Evolutionary conservation across 2,888 invertebrate species (phyloP).

Genomic region (Eledona agricola): DNA sequence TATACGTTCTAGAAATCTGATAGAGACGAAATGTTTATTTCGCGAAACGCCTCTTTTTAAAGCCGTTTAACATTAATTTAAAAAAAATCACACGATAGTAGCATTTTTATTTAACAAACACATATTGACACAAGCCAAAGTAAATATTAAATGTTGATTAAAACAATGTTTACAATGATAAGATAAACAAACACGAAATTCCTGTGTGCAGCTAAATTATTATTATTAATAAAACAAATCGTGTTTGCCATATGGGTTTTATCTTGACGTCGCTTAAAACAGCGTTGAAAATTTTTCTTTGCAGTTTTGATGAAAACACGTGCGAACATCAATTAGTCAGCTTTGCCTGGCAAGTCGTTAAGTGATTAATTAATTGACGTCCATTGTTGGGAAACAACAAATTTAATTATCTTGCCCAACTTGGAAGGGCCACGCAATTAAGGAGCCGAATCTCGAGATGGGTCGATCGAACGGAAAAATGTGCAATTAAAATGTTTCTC

Average conservation of each 20-base stretch:
- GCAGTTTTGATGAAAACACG: conserved; percentile 19
- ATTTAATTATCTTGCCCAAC: conserved; percentile 16
- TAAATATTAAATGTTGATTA: conserved; percentile 21
- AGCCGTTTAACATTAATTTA: conserved; percentile 3
- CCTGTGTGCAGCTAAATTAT: conserved; percentile 10
- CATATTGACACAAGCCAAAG: conserved; percentile 9
- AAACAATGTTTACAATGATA: conserved; percentile 20
- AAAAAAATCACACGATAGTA: conserved; percentile 7
- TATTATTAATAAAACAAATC: conserved; percentile 10
- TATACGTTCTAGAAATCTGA: conserved; percentile 10
- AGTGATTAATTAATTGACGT: conserved; percentile 13
- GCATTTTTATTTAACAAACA: conserved; percentile 15
- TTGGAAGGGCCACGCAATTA: too few species aligned
- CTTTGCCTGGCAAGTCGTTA: conserved; percentile 12
- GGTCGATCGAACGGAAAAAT: too few species aligned
- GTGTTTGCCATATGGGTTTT: conserved; percentile 7
- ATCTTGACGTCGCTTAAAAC: too few species aligned
- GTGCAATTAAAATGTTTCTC: conserved; percentile 17
- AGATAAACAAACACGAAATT: conserved; percentile 20
- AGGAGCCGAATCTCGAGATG: too few species aligned
- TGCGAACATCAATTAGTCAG: conserved; percentile 14
- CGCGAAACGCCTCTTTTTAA: too few species aligned
- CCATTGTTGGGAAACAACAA: conserved; percentile 5
- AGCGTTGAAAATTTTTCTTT: too few species aligned
- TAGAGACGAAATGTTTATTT: conserved; percentile 2